phyloP scores from a whole-genome alignment of 2,888 invertebrate genomes.

The Theodoxus fluviatilis region DNA sequence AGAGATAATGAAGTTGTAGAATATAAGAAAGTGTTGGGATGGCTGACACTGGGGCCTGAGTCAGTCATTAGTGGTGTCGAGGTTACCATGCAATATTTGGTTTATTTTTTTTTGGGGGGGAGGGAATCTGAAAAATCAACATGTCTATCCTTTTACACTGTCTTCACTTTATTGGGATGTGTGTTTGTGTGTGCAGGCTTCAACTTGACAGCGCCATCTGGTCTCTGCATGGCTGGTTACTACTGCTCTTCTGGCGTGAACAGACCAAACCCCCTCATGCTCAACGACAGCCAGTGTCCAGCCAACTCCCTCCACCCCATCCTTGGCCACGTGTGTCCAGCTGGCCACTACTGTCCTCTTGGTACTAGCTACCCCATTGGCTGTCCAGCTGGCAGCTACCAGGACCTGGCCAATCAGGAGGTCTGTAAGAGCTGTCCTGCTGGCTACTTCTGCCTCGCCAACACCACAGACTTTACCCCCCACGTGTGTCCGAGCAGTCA shows the following conservation, averaged over 20 bases:
- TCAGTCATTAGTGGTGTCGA: no score
- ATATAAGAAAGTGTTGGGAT: no score
- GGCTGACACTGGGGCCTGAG: no score
- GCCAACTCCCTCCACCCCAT: slow-evolving; percentile 55
- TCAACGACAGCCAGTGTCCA: slow-evolving; percentile 59
- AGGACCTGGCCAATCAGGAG: slow-evolving; percentile 53
- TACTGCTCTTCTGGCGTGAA: slow-evolving; percentile 55
- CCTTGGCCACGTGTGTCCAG: slow-evolving; percentile 56
- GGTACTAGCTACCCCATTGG: slow-evolving; percentile 55
- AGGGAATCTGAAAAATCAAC: no score
- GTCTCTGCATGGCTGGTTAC: slow-evolving; percentile 50
- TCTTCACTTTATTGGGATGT: no score
- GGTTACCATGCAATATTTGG: no score
- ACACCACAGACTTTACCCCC: slow-evolving; percentile 54
- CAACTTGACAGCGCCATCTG: slow-evolving; percentile 51
- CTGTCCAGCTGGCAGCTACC: slow-evolving; percentile 60
- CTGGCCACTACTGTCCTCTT: slow-evolving; percentile 54
- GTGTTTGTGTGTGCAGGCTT: slow-evolving; percentile 45
- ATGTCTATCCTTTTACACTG: no score
- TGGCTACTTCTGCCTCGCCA: slow-evolving; percentile 58
- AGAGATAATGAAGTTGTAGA: no score
- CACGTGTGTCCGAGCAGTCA: slow-evolving; percentile 56
- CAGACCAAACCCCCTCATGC: slow-evolving; percentile 54
- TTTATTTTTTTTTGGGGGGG: no score
- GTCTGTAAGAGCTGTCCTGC: slow-evolving; percentile 56